Evolutionary conservation across 2,113 vertebrate species (phyloP).

Genomic region (Antennarius striatus): DNA sequence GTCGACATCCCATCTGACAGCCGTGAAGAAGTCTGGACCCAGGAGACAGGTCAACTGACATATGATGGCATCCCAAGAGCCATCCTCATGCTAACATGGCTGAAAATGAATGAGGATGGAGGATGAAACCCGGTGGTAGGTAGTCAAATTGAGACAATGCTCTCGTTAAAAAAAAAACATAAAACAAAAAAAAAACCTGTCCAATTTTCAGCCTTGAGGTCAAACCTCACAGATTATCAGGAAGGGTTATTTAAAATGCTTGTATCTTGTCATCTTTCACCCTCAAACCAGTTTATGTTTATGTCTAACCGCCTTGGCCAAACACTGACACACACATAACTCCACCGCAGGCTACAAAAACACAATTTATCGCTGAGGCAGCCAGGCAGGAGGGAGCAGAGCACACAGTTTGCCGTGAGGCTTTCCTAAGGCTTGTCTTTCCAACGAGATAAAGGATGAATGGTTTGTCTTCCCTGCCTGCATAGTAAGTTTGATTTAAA

Average conservation of each 20-base stretch:
- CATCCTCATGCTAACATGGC: background rate
- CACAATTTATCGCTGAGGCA: constrained; percentile 48
- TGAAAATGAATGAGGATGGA: background rate
- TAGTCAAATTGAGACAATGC: background rate
- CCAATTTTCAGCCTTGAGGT: background rate
- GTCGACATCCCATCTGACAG: too few relatives aligned
- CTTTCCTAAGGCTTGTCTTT: constrained; percentile 60
- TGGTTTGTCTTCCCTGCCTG: constrained; percentile 56
- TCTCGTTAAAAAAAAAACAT: background rate
- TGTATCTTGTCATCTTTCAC: constrained; percentile 20
- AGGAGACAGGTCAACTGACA: too few relatives aligned
- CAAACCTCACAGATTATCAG: background rate
- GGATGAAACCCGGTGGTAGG: too few relatives aligned
- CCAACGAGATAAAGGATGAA: constrained; percentile 60
- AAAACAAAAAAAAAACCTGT: background rate
- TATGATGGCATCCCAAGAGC: background rate
- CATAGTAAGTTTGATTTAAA: constrained; percentile 67
- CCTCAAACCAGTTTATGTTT: constrained; percentile 26
- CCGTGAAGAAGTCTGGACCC: too few relatives aligned
- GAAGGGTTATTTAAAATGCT: background rate
- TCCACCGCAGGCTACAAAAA: constrained; percentile 33
- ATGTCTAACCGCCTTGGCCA: constrained; percentile 39
- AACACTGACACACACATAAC: constrained; percentile 39
- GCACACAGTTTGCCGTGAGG: constrained; percentile 56
- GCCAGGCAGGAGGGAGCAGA: constrained; percentile 28